A percentile compares a stretch with the other conserved stretches of the same genome.
These are phyloP conservation scores for Bothrops jararaca DNA, from an alignment of 2,113 vertebrate species.

Conservation along the genomic window DNA sequence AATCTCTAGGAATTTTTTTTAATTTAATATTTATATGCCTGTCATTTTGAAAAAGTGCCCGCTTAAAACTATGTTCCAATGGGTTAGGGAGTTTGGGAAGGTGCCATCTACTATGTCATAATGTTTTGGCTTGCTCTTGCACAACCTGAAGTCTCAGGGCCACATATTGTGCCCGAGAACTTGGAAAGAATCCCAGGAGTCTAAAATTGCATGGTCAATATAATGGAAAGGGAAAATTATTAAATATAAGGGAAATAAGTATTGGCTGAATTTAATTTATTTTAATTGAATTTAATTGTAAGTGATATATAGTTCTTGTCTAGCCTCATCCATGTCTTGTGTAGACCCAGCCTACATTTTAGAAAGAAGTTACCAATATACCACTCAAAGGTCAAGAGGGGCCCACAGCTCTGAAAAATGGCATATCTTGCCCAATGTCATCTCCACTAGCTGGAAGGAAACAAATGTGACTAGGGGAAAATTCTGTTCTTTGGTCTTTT, in stretches of 20 bases:
- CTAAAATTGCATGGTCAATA: background rate
- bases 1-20: constrained; percentile 24
- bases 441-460: background rate
- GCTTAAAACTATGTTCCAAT: background rate
- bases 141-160: background rate
- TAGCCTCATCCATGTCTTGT: background rate
- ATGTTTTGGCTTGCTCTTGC: background rate
- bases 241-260: background rate
- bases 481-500: background rate
- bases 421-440: background rate
- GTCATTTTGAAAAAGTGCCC: background rate
- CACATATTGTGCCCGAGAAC: background rate
- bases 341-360: background rate
- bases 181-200: background rate
- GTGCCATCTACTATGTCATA: background rate
- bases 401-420: background rate
- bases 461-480: background rate
- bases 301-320: background rate
- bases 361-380: background rate
- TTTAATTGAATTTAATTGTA: background rate
- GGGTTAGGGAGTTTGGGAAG: background rate
- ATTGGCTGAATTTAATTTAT: background rate
- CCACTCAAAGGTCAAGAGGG: background rate
- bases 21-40: background rate
- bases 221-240: background rate